Percentiles rank a stretch among this genome's conserved stretches.
Conservation (phyloP, 2,888 invertebrate species). For the Stenurella melanura region DNA sequence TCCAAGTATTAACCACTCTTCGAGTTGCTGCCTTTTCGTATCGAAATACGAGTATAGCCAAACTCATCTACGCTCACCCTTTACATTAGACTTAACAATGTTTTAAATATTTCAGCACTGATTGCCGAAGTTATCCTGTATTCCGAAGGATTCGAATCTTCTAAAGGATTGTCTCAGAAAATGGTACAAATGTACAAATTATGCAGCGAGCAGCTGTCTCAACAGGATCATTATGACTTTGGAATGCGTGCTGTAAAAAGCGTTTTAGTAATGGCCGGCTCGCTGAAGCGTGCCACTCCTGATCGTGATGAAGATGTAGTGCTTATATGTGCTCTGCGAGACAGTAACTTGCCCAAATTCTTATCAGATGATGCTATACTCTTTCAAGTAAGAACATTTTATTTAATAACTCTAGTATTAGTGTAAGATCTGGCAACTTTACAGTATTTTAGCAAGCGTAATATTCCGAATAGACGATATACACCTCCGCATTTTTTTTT, state of each 20-base stretch:
- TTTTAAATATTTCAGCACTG: constrained; percentile 76
- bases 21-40: too few species aligned
- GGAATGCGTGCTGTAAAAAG: constrained; percentile 96
- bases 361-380: constrained; percentile 88
- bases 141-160: constrained; percentile 94
- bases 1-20: too few species aligned
- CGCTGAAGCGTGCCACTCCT: constrained; percentile 88
- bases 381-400: constrained; percentile 77
- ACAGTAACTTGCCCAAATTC: constrained; percentile 94
- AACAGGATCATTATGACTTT: constrained; percentile 95
- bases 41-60: too few species aligned
- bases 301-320: constrained; percentile 90
- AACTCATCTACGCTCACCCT: too few species aligned
- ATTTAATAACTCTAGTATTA: constrained; percentile 67
- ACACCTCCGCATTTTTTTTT: too few species aligned
- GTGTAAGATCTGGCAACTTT: too few species aligned
- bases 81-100: neutral
- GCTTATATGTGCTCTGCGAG: constrained; percentile 88
- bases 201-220: constrained; percentile 92
- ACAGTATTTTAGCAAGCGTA: too few species aligned
- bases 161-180: constrained; percentile 89
- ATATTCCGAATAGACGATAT: too few species aligned
- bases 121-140: constrained; percentile 95
- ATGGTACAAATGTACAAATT: constrained; percentile 96
- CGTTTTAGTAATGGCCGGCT: constrained; percentile 94